Percentiles rank a stretch among this genome's conserved stretches.
These are phyloP conservation scores for Dascillus cervinus DNA, from an alignment of 2,888 invertebrate species.

Conservation along the genomic window DNA sequence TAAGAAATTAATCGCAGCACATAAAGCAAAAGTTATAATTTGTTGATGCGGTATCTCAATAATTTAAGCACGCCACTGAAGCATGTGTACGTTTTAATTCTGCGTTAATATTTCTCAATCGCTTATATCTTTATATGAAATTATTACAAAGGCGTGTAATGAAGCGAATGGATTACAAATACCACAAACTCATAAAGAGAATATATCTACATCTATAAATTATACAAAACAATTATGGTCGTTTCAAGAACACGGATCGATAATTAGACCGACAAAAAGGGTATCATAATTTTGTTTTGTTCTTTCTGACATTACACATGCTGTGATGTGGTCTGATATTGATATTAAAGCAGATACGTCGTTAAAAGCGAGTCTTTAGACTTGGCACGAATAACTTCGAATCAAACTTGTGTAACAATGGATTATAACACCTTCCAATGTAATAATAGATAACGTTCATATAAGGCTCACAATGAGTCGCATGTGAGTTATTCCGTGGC, in stretches of 20 bases:
- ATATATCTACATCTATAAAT: slow-evolving; percentile 9
- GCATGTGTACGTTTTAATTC: too few species aligned
- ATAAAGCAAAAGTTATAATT: too few species aligned
- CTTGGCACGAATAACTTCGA: neutral
- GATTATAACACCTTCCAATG: too few species aligned
- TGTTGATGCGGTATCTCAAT: too few species aligned
- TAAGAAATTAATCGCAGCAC: too few species aligned
- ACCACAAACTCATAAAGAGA: slow-evolving; percentile 9
- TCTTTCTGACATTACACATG: neutral
- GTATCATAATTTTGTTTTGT: neutral
- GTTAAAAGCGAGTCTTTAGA: neutral
- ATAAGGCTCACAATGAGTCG: too few species aligned
- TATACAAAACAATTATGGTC: slow-evolving; percentile 13
- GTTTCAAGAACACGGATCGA: slow-evolving; percentile 6
- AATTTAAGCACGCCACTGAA: too few species aligned
- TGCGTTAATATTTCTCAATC: too few species aligned
- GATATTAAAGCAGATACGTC: neutral
- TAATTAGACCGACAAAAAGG: slow-evolving; percentile 5
- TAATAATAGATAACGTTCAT: too few species aligned
- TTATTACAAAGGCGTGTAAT: slow-evolving; percentile 1
- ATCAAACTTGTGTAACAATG: neutral
- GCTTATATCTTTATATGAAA: neutral
- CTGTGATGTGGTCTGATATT: neutral
- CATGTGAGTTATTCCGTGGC: too few species aligned
- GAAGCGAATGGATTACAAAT: slow-evolving; percentile 9